Evolutionary conservation across 2,797 vertebrate species (phyloP), one percentile per base, ranked within the genome.

Genomic region (Neoniphon sammara): DNA sequence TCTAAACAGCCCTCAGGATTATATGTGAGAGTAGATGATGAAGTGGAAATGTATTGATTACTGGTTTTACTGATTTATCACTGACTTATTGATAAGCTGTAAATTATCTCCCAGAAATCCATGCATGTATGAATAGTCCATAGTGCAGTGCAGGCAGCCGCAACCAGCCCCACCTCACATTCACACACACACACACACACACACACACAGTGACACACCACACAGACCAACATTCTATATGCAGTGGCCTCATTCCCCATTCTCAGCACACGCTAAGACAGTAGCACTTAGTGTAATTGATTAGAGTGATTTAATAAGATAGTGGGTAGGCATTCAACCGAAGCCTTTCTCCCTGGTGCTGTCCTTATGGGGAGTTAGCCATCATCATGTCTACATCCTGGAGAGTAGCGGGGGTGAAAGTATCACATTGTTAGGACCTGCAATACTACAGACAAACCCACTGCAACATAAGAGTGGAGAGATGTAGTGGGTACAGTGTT

Each of bases 41-140:
- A 52, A 83, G 80, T 68, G 21, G 21, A 78, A 81, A 74, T 72
- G 55, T 61, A 80, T 82, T 72, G 75, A 82, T 77, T 39, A 23
- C 17, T 47, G 54, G 9, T 73, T 67, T 54, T 63, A 81, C 79
- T 70, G 65, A 85, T 80, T 81, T 27, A 50, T 54, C 53, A 57
- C 14, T 72, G 63, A 75, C 34, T 39, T 78, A 74, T 31, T 70
- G 57, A 64, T 74, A 18, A 21, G 73, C 52, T 58, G 3, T 49
- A 69, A 77, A 75, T 66, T 39, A 71, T 1, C 21, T 39, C 7
- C 44, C 5, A 36, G 49, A 25, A n/a, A 62, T 58, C 7, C 5
- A 44, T 64, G 20, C 8, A 59, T 42, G 39, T 6, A 64, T 61
- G 6, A 75, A 76, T 59, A 70, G 21, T 1, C 47, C 21, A 44